phyloP scores from a whole-genome alignment of 1,140 invertebrate genomes.

The Atta colombica region DNA sequence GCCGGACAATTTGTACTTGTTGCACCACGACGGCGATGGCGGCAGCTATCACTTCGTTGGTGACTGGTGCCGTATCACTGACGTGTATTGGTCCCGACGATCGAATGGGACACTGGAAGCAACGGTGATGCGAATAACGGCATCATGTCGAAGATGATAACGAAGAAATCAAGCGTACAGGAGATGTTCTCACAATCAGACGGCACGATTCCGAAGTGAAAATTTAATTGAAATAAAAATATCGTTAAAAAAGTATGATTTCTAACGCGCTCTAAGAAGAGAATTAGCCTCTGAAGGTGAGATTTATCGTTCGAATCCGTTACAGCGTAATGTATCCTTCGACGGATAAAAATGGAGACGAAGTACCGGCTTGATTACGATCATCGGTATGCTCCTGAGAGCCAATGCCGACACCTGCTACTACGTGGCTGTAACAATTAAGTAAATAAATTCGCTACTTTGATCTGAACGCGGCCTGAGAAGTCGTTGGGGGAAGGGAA shows the following conservation, averaged over 20 bases:
- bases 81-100: slow-evolving; percentile 2
- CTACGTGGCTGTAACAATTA: slow-evolving; percentile 50
- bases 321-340: slow-evolving; percentile 33
- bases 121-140: neutral
- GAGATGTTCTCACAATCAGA: neutral
- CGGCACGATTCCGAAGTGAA: neutral
- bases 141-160: neutral
- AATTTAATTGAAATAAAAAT: slow-evolving; percentile 13
- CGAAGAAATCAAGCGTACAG: neutral
- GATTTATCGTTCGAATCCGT: slow-evolving; percentile 20
- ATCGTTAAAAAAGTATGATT: neutral
- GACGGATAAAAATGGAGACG: slow-evolving; percentile 41
- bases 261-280: slow-evolving; percentile 6
- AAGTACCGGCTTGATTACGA: slow-evolving; percentile 46
- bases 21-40: slow-evolving; percentile 58
- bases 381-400: slow-evolving; percentile 36
- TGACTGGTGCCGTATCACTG: slow-evolving; percentile 1
- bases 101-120: neutral
- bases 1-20: slow-evolving; percentile 82
- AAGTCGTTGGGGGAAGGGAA: neutral
- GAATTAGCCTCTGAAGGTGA: neutral
- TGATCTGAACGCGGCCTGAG: slow-evolving; percentile 34
- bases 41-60: slow-evolving; percentile 15
- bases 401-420: slow-evolving; percentile 34
- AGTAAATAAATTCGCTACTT: slow-evolving; percentile 59